A percentile compares a stretch with the other conserved stretches of the same genome.
Conservation (phyloP, 2,797 vertebrate genomes). For the Microctenopoma stevenorrisi region DNA sequence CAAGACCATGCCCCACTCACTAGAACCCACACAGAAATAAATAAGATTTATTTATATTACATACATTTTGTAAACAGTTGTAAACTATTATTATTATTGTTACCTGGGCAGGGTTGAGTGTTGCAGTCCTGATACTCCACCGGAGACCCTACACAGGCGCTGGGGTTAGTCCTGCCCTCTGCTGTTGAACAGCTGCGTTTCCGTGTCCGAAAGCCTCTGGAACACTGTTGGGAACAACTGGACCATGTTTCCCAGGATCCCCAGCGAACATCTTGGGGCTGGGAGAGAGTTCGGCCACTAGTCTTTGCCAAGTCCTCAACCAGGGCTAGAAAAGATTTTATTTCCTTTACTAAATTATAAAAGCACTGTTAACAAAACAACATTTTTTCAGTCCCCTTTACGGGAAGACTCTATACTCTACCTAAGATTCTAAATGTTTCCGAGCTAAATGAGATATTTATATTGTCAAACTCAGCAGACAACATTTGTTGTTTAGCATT, state of each 20-base stretch:
- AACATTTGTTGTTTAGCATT: constrained; percentile 38
- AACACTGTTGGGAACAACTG: constrained; percentile 92
- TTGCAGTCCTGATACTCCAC: constrained; percentile 97
- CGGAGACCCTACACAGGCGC: constrained; percentile 88
- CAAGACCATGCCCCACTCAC: constrained; percentile 96
- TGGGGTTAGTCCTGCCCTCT: constrained; percentile 86
- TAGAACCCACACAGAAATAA: constrained; percentile 59
- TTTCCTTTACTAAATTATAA: not conserved
- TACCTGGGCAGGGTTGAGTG: constrained; percentile 90
- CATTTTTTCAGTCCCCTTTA: not conserved
- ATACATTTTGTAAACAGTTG: not conserved
- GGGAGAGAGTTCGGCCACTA: constrained; percentile 54
- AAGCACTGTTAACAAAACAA: not conserved
- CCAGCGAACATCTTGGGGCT: constrained; percentile 85
- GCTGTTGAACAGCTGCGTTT: constrained; percentile 89
- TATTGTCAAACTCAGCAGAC: constrained; percentile 24
- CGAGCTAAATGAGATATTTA: not conserved
- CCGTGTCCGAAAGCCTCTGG: constrained; percentile 89
- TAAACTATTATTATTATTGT: not conserved
- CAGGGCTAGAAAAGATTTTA: constrained; percentile 64
- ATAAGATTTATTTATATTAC: not conserved
- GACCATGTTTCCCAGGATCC: constrained; percentile 93
- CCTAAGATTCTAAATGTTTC: not conserved
- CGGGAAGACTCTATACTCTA: not conserved
- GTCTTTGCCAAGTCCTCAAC: constrained; percentile 78